Conservation (phyloP, 2,888 invertebrate species). For the Ormyrus pomaceus region DNA sequence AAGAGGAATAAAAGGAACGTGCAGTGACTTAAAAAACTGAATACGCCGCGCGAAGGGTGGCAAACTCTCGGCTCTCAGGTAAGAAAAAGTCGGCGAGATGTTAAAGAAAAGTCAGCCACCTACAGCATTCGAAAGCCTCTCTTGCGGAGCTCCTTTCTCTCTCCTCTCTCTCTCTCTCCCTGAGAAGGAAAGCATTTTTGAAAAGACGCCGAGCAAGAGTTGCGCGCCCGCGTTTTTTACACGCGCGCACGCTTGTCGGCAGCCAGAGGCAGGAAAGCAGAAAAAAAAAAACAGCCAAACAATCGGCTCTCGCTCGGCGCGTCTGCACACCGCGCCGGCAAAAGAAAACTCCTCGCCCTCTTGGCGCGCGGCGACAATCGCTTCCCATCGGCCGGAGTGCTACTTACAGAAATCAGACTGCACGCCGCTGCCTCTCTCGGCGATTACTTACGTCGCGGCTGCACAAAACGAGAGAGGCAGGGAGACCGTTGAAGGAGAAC, state of each 20-base stretch:
- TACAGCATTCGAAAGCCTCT: neutral
- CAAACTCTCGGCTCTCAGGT: neutral
- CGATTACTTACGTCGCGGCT: conserved; percentile 69
- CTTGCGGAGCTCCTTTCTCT: neutral
- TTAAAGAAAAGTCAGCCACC: conserved; percentile 22
- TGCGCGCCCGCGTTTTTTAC: conserved; percentile 6
- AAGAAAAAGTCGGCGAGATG: conserved; percentile 29
- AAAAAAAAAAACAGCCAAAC: conserved; percentile 53
- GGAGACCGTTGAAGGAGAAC: conserved; percentile 52
- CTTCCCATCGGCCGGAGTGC: conserved; percentile 70
- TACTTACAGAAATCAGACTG: conserved; percentile 73
- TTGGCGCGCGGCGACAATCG: conserved; percentile 52
- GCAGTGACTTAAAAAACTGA: no score
- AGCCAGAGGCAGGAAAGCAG: conserved; percentile 24
- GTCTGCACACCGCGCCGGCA: conserved; percentile 51
- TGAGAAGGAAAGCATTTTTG: conserved; percentile 23
- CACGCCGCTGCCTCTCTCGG: conserved; percentile 47
- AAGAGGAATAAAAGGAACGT: no score
- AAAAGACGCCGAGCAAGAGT: conserved; percentile 50
- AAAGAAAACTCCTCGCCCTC: conserved; percentile 57
- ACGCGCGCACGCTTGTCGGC: neutral
- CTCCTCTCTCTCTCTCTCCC: no score
- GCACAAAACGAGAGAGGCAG: conserved; percentile 20
- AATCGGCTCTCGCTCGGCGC: conserved; percentile 53
- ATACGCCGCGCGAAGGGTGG: no score